Conservation (phyloP, 2,797 vertebrate genomes). For the Manis javanica region DNA sequence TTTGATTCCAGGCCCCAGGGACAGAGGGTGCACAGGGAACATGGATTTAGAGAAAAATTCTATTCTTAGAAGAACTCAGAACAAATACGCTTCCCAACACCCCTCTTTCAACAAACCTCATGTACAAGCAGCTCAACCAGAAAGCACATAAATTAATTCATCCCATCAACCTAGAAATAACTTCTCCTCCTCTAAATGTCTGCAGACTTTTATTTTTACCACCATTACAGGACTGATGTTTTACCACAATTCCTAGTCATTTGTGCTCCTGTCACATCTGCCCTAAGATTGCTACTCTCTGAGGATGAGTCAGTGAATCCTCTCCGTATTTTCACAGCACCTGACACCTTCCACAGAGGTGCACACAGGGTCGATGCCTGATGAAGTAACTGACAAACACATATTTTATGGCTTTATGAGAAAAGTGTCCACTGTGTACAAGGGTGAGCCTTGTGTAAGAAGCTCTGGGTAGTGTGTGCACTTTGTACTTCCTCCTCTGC, state of each 20-base stretch:
- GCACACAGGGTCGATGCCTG: not conserved
- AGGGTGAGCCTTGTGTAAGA: not conserved
- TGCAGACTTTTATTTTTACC: slow-evolving; percentile 67
- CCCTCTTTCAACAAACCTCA: slow-evolving; percentile 48
- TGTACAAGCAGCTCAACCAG: not conserved
- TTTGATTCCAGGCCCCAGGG: not conserved
- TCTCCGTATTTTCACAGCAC: not conserved
- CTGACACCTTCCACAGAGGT: not conserved
- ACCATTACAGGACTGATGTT: not conserved
- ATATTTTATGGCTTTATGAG: not conserved
- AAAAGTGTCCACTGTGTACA: not conserved
- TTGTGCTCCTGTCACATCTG: slow-evolving; percentile 56
- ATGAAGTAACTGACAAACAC: not conserved
- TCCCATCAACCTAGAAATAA: slow-evolving; percentile 53
- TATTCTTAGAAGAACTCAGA: not conserved
- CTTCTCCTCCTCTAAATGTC: slow-evolving; percentile 60
- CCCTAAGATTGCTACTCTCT: slow-evolving; percentile 36
- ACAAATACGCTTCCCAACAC: not conserved
- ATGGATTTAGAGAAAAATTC: not conserved
- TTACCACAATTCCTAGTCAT: slow-evolving; percentile 58
- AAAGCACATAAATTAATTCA: slow-evolving; percentile 70
- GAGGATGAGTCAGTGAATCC: slow-evolving; percentile 58
- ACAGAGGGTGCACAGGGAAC: fast-evolving
- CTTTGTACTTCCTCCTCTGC: not conserved
- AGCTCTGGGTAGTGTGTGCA: not conserved